Percentiles rank a stretch among this genome's conserved stretches.
These are phyloP conservation scores for Thinocorus orbignyianus DNA, from an alignment of 2,113 vertebrate species.

Conservation along the genomic window DNA sequence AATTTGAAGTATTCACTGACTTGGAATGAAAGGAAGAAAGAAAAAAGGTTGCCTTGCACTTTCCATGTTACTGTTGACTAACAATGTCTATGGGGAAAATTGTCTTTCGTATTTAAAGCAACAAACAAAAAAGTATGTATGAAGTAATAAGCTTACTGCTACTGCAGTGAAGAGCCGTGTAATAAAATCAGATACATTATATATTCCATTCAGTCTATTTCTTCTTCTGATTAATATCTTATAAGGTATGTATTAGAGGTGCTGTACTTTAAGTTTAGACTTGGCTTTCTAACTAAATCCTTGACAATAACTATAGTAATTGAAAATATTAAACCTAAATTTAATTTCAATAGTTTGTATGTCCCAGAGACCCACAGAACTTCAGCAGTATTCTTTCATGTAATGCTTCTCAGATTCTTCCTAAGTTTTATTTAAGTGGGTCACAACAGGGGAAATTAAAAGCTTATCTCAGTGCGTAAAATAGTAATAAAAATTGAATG, in stretches of 20 bases:
- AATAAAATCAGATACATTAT: background rate
- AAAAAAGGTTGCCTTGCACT: background rate
- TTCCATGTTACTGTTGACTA: background rate
- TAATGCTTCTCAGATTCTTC: background rate
- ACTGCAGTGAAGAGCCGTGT: background rate
- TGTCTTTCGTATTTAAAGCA: background rate
- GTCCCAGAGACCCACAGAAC: background rate
- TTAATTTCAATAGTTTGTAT: background rate
- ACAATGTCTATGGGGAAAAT: background rate
- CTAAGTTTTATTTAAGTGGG: background rate
- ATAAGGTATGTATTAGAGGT: background rate
- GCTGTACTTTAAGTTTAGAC: background rate
- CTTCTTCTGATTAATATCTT: background rate
- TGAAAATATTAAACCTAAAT: background rate
- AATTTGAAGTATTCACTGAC: background rate
- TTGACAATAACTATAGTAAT: background rate
- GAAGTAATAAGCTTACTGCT: background rate
- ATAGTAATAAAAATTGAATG: conserved; percentile 36
- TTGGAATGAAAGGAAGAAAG: background rate
- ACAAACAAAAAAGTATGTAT: background rate
- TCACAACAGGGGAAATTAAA: conserved; percentile 6
- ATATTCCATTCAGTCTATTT: background rate
- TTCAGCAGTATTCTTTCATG: background rate
- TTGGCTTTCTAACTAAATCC: background rate
- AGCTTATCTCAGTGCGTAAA: conserved; percentile 8